Evolutionary conservation across 2,888 invertebrate species (phyloP).

Genomic region (Cantharis flavilabris): DNA sequence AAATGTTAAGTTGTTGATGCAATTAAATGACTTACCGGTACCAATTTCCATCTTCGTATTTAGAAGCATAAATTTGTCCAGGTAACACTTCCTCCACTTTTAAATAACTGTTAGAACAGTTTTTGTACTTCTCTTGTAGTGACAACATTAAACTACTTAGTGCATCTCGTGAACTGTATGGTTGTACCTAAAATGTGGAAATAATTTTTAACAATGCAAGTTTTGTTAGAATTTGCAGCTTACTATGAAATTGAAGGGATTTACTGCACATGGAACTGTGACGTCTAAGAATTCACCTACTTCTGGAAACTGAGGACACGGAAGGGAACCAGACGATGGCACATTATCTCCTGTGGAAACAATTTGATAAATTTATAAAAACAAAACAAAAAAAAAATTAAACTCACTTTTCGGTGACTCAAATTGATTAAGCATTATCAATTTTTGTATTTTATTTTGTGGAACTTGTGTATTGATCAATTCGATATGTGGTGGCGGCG

Average conservation of each 20-base stretch:
- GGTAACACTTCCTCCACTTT: constrained; percentile 47
- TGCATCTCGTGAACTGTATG: constrained; percentile 53
- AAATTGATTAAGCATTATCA: constrained; percentile 35
- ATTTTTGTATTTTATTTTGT: constrained; percentile 29
- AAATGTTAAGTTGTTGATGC: neutral
- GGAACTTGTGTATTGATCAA: constrained; percentile 7
- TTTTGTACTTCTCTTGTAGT: constrained; percentile 65
- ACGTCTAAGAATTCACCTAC: constrained; percentile 69
- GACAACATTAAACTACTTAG: constrained; percentile 68
- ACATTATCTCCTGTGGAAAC: constrained; percentile 38
- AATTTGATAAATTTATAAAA: neutral
- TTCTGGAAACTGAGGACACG: constrained; percentile 54
- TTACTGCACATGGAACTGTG: constrained; percentile 74
- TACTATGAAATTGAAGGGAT: constrained; percentile 75
- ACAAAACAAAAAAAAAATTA: neutral
- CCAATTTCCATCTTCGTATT: constrained; percentile 70
- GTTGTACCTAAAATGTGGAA: constrained; percentile 56
- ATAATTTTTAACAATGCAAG: neutral
- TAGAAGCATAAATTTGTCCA: constrained; percentile 72
- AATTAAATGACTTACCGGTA: constrained; percentile 66
- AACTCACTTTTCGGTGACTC: constrained; percentile 11
- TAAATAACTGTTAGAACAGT: constrained; percentile 57
- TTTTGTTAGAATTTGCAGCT: constrained; percentile 35
- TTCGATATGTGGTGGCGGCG: neutral
- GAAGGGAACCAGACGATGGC: constrained; percentile 51